Conservation (phyloP, 2,113 vertebrate species). For the Vidua chalybeata region DNA sequence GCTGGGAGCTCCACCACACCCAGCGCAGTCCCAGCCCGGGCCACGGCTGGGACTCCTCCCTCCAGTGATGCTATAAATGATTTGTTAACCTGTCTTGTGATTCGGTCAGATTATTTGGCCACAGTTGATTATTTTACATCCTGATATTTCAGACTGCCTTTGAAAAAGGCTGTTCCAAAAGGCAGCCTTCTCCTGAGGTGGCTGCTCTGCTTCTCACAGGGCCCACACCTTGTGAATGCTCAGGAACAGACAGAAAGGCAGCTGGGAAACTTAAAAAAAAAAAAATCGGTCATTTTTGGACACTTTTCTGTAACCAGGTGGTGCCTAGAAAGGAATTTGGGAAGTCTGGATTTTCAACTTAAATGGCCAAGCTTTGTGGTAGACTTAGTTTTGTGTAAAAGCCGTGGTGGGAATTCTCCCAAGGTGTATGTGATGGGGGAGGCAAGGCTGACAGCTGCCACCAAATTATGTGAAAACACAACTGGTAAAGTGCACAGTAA, state of each 20-base stretch:
- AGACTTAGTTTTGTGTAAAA: neutral
- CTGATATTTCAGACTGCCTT: neutral
- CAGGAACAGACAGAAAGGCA: neutral
- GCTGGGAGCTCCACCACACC: rapidly evolving
- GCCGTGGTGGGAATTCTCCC: neutral
- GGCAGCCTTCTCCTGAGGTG: neutral
- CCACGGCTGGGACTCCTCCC: rapidly evolving
- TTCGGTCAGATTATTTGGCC: neutral
- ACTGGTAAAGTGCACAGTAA: neutral
- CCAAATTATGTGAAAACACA: neutral
- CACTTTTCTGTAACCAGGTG: neutral
- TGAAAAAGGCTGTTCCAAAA: neutral
- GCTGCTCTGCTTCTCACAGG: neutral
- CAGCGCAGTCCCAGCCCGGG: rapidly evolving
- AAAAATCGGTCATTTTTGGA: neutral
- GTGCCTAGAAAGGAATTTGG: neutral
- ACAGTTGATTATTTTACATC: neutral
- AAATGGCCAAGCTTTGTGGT: neutral
- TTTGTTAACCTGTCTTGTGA: neutral
- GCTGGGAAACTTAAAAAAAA: neutral
- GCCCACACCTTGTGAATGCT: neutral
- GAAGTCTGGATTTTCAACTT: neutral
- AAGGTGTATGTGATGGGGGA: neutral
- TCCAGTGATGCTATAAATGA: neutral
- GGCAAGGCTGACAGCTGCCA: neutral